Percentiles rank a stretch among this genome's conserved stretches.
Evolutionary conservation across 2,113 vertebrate genomes (phyloP).

Genomic region (Paralichthys olivaceus): DNA sequence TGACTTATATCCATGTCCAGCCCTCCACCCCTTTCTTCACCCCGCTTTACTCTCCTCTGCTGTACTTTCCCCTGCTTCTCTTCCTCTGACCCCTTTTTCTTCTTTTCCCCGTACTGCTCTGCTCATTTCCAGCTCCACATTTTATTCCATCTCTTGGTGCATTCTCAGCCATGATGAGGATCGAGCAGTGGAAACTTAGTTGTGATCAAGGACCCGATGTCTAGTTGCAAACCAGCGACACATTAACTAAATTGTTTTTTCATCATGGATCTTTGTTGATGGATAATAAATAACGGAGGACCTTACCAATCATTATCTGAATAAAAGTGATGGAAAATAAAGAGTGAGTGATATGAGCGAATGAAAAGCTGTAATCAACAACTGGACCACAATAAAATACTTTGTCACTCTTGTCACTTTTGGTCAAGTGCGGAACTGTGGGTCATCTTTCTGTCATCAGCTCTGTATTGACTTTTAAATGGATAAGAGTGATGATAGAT

Average conservation of each 20-base stretch:
- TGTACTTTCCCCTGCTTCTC: constrained; percentile 23
- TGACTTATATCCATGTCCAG: constrained; percentile 82
- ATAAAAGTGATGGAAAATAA: constrained; percentile 14
- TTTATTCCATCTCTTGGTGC: neutral
- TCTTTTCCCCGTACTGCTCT: constrained; percentile 65
- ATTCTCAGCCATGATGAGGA: neutral
- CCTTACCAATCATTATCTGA: constrained; percentile 35
- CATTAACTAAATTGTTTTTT: constrained; percentile 23
- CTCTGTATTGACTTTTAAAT: neutral
- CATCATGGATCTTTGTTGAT: constrained; percentile 50
- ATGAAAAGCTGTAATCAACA: constrained; percentile 24
- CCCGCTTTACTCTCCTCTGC: constrained; percentile 22
- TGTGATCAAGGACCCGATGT: neutral
- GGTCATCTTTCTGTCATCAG: neutral
- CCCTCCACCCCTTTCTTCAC: constrained; percentile 23
- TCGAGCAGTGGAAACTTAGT: neutral
- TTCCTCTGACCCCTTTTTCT: constrained; percentile 44
- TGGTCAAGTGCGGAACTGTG: neutral
- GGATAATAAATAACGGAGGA: constrained; percentile 49
- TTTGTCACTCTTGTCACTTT: neutral
- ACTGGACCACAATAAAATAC: constrained; percentile 1
- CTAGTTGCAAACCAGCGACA: constrained; percentile 14
- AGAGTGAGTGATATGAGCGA: constrained; percentile 4
- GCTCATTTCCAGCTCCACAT: constrained; percentile 32
- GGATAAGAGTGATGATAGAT: neutral